Percentiles rank a stretch among this genome's conserved stretches.
Evolutionary conservation across 2,888 invertebrate species (phyloP).

Genomic region (Eilema griseolum): DNA sequence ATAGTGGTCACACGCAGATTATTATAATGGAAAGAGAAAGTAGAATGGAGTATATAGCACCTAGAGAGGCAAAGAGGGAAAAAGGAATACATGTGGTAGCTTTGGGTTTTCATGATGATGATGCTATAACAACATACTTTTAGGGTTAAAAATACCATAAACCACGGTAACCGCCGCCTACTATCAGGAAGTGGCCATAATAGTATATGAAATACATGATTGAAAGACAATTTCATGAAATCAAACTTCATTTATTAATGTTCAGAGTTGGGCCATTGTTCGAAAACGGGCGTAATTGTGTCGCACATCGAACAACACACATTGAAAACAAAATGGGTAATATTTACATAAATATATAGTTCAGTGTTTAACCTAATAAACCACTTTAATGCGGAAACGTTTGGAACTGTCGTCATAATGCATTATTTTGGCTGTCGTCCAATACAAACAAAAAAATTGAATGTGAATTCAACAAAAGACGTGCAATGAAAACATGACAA

Average conservation of each 20-base stretch:
- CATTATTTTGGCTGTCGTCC: conserved; percentile 67
- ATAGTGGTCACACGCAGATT: background rate
- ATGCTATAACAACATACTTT: background rate
- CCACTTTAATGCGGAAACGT: conserved; percentile 44
- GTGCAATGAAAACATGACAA: conserved; percentile 65
- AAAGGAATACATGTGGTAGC: background rate
- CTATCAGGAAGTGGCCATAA: background rate
- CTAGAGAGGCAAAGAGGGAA: too few species aligned
- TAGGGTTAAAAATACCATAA: background rate
- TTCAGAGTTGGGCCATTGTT: background rate
- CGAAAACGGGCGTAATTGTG: background rate
- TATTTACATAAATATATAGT: conserved; percentile 34
- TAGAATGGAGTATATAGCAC: background rate
- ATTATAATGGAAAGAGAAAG: background rate
- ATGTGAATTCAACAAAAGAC: conserved; percentile 58
- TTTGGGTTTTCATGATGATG: background rate
- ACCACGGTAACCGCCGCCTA: background rate
- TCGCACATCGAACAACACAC: background rate
- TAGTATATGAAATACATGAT: background rate
- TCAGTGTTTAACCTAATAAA: conserved; percentile 52
- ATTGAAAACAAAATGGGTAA: conserved; percentile 21
- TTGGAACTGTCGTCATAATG: conserved; percentile 34
- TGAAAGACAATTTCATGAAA: background rate
- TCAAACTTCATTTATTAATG: background rate
- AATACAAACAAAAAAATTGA: conserved; percentile 61